Evolutionary conservation across 2,113 vertebrate genomes (phyloP), one percentile per base, ranked within the genome.

Genomic region (Protobothrops flavoviridis): DNA sequence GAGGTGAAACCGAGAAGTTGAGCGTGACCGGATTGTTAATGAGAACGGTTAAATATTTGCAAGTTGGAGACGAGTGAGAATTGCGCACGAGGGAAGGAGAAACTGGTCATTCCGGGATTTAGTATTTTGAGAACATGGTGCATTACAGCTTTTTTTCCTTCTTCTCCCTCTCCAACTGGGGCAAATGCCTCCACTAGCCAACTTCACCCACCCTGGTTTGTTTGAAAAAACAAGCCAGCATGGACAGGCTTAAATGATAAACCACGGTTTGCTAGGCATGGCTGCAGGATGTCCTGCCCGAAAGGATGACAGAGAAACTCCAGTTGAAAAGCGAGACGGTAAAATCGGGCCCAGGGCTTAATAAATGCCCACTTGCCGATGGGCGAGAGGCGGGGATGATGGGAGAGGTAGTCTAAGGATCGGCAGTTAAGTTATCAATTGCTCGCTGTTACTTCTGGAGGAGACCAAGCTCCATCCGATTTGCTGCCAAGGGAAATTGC

Each of bases 1-100:
- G 52, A 55, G 87, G 87, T 61, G 87, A 55, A 50, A 53, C 0
- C 2, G 4, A 69, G 59, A 20, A 1, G 3, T 29, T 0, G 10
- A 10, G 17, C 69, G 64, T 93, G 92, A 90, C 69, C 11, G 0
- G 92, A 57, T 89, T 93, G 52, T 53, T 93, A 93, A 93, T 93
- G 92, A 93, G 88, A 5, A 85, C 20, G 48, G 92, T 93, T 93
- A 90, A 90, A 90, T 55, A 93, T 90, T 93, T 57, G 53, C 43
- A 92, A 59, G 48, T 17, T 3, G 0, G n/a, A 48, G 61, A 0
- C 1, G 21, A 13, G 23, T 39, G 20, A 9, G 52, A 12, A 20
- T 53, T 3, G 15, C 9, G 1, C 74, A 48, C 24, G 48, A 39
- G 64, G 10, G 20, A 20, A 11, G 24, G 13, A 4, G 12, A 3